phyloP scores from a whole-genome alignment of 2,113 vertebrate genomes.

The Aramus guarauna region DNA sequence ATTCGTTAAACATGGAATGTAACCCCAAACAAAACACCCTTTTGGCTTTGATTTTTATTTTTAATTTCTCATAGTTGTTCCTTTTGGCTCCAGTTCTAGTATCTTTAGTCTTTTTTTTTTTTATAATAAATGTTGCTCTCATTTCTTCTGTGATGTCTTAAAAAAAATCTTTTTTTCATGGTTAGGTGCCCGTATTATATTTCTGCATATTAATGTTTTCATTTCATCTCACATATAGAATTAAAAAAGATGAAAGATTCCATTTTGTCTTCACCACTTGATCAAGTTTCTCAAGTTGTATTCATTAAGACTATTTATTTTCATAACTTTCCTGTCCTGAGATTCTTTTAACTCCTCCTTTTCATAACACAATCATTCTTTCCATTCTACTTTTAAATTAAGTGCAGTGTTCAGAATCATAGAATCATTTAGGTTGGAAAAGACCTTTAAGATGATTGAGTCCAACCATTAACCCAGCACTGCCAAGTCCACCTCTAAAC shows the following conservation, averaged over 20 bases:
- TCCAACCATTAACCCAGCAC: not conserved
- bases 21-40: not conserved
- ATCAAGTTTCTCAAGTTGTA: not conserved
- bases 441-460: not conserved
- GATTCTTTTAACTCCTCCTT: not conserved
- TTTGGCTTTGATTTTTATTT: not conserved
- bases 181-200: not conserved
- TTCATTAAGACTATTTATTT: not conserved
- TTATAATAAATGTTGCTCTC: not conserved
- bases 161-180: not conserved
- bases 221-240: not conserved
- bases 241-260: not conserved
- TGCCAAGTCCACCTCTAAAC: not conserved
- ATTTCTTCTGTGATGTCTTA: not conserved
- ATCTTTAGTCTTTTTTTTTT: not conserved
- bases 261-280: not conserved
- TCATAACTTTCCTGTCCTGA: not conserved
- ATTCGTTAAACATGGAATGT: not conserved
- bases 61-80: not conserved
- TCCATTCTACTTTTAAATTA: not conserved
- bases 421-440: not conserved
- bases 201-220: not conserved
- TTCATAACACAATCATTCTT: not conserved
- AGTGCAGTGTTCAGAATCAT: not conserved
- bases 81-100: not conserved